Base-by-base conservation (phyloP, 2,113 vertebrate species). In the Natator depressus region DNA sequence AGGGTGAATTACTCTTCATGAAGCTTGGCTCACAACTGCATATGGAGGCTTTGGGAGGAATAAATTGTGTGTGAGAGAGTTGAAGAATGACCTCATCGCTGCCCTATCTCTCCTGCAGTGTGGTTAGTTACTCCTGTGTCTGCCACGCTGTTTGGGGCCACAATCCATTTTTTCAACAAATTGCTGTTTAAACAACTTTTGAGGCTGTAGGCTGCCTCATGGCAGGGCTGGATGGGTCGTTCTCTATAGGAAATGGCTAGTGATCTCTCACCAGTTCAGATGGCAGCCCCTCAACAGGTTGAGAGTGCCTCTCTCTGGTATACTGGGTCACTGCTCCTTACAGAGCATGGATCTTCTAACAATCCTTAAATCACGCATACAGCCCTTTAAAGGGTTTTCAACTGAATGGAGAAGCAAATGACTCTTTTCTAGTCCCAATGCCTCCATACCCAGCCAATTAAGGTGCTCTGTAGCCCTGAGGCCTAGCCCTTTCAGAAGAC, bases 21-120 rank as follows among this genome's bases (percentile, higher is more conserved):
- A 69, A 84, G 84, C 25, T 42, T 4, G 0, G n/a, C 42, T 87
- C 1, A 0, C 2, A 1, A 57, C 0, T 0, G 53, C 2, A 0
- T 8, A 1, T 1, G 1, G 2, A 65, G 0, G 0, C 81, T 47
- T 55, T 31, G 81, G 29, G 76, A 1, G 1, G n/a, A 29, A 12
- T 0, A 0, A 0, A 0, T 25, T n/a, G 75, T 0, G 0, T 11
- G 46, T 1, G 1, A 16, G 69, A 16, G 69, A 53, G 47, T 27
- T n/a, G 49, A 91, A 88, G 94, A 94, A 80, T 51, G 0, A 87
- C 46, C 46, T 93, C 9, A 27, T 35, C 54, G 38, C 29, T 6
- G 0, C 55, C 42, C 17, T 76, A 12, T 47, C 93, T 80, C 59
- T 9, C 10, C 57, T 79, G 4, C 17, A 42, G 9, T 0, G 0